Evolutionary conservation across 1,140 invertebrate genomes (phyloP).

Genomic region (Nixonia krombeini): DNA sequence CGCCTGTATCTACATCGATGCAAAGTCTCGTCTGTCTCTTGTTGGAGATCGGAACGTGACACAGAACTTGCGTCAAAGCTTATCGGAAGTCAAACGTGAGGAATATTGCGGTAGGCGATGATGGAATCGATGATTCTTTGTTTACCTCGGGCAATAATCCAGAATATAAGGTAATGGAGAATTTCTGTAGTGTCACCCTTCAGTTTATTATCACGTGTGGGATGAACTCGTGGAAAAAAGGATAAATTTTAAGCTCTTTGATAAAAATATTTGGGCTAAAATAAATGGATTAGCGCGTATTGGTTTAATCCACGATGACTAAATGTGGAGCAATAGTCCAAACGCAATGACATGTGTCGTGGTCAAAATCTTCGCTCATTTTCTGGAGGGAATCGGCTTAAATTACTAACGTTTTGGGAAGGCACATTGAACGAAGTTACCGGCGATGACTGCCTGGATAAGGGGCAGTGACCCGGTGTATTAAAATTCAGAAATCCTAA

Average conservation of each 20-base stretch:
- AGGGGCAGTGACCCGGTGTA: no score
- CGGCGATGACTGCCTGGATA: no score
- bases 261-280: no score
- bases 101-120: slow-evolving; percentile 50
- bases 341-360: no score
- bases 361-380: no score
- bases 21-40: slow-evolving; percentile 11
- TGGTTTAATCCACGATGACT: no score
- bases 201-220: background rate
- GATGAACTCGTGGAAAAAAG: no score
- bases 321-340: no score
- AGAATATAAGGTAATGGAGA: background rate
- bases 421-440: background rate
- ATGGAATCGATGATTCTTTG: background rate
- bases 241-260: no score
- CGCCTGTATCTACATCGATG: background rate
- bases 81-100: slow-evolving; percentile 54
- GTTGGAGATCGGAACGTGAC: slow-evolving; percentile 54
- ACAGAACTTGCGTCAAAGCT: slow-evolving; percentile 42
- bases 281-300: no score
- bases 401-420: no score
- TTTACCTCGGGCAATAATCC: background rate
- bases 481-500: slow-evolving; percentile 39
- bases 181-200: background rate
- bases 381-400: no score